Conservation (phyloP, 2,113 vertebrate genomes). For the Laticauda laticaudata region DNA sequence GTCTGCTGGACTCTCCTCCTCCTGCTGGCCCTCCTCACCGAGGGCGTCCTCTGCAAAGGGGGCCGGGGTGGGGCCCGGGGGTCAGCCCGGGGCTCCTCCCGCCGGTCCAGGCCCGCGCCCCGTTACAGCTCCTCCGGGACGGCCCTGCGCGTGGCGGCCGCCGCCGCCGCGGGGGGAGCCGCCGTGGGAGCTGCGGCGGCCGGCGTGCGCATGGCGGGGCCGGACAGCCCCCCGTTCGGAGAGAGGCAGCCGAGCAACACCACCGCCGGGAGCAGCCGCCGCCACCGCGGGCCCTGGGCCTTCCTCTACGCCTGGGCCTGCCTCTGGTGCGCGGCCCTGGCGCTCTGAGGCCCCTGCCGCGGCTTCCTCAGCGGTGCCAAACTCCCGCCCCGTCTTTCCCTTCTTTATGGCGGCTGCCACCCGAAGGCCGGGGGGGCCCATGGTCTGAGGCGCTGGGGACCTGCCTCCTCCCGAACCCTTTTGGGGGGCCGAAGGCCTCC, state of each 20-base stretch:
- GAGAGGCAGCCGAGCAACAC: conserved; percentile 60
- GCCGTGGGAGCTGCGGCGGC: conserved; percentile 72
- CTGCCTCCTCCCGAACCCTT: too few relatives aligned
- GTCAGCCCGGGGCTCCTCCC: conserved; percentile 68
- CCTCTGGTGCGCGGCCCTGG: too few relatives aligned
- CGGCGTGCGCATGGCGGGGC: conserved; percentile 58
- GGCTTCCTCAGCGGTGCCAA: too few relatives aligned
- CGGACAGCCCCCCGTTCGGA: conserved; percentile 62
- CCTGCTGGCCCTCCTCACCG: conserved; percentile 71
- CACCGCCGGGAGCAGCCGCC: conserved; percentile 70
- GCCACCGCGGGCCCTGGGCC: conserved; percentile 35
- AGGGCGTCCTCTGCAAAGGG: conserved; percentile 70
- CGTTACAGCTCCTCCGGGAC: conserved; percentile 54
- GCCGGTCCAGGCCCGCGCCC: conserved; percentile 51
- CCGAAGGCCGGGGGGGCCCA: too few relatives aligned
- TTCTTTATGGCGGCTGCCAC: too few relatives aligned
- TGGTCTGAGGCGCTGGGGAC: too few relatives aligned
- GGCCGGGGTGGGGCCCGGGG: conserved; percentile 79
- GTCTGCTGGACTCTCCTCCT: conserved; percentile 75
- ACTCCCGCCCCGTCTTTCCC: too few relatives aligned
- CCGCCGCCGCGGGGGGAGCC: conserved; percentile 73
- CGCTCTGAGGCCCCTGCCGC: too few relatives aligned
- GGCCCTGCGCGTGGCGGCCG: conserved; percentile 68
- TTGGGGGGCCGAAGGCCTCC: too few relatives aligned
- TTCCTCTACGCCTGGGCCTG: neutral